Evolutionary conservation across 2,888 invertebrate species (phyloP), one percentile per base, ranked within the genome.

Genomic region (Nomada ferruginata): DNA sequence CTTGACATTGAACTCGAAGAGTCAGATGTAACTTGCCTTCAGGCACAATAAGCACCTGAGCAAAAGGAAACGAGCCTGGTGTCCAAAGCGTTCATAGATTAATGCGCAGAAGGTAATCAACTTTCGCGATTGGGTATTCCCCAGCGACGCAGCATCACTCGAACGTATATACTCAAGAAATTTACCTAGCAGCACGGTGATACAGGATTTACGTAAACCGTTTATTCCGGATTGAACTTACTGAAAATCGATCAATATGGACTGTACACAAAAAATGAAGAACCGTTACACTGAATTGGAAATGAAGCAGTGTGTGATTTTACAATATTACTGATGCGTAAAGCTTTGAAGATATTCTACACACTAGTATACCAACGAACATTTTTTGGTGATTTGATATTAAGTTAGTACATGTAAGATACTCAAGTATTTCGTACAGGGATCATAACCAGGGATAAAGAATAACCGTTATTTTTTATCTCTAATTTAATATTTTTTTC

Each of bases 51-150:
- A 52, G 70, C 55, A 20, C 29, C 59, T 42, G 13, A 50, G 50
- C 53, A 70, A 44, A 79, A 80, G 63, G 59, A 57, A 81, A 70
- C 64, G 64, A 76, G 69, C 66, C 60, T 20, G 57, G 61, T 79
- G 68, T 66, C 78, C 74, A 66, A 75, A 70, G 76, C 72, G 53
- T 55, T 69, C 11, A 7, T 10, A 15, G 79, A 76, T 85, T 85
- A 83, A 86, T 82, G 76, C 85, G 87, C 73, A 88, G 88, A 87
- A 89, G 89, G 84, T 84, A 85, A 90, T 86, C 86, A 87, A 90
- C 88, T 89, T 90, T 85, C 84, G 84, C 79, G 76, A 80, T 65
- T 83, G 90, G 90, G 90, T 86, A 89, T 90, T 90, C 86, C 90
- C 90, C 84, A 57, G 77, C 61, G 64, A 4, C 13, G 57, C 11